phyloP scores from a whole-genome alignment of 2,888 invertebrate species.

The Ectobius pallidus region DNA sequence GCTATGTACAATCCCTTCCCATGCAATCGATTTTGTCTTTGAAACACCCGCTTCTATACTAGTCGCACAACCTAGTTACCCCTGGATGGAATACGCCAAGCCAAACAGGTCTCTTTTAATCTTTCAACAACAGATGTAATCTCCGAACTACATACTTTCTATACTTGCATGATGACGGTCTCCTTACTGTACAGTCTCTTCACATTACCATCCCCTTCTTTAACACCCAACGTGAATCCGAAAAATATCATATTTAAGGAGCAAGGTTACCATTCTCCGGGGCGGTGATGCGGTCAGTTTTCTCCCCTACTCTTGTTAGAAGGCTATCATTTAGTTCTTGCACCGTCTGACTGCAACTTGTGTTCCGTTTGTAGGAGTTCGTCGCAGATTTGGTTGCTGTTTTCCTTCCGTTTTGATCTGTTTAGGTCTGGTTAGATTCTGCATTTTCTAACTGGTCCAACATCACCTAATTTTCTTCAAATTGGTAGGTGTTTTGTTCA shows the following conservation, averaged over 20 bases:
- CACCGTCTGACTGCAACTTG: slow-evolving; percentile 67
- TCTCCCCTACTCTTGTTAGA: slow-evolving; percentile 14
- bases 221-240: not conserved
- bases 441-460: slow-evolving; percentile 43
- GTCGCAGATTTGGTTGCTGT: slow-evolving; percentile 56
- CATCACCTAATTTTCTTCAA: slow-evolving; percentile 44
- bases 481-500: slow-evolving; percentile 43
- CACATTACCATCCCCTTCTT: too few relatives aligned
- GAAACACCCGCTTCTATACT: slow-evolving; percentile 36
- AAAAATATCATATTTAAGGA: not conserved
- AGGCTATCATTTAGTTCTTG: slow-evolving; percentile 63
- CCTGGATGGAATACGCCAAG: slow-evolving; percentile 7
- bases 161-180: too few relatives aligned
- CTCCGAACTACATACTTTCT: not conserved
- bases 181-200: too few relatives aligned
- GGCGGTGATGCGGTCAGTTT: slow-evolving; percentile 33
- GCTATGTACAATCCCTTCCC: too few relatives aligned
- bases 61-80: slow-evolving; percentile 20
- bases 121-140: not conserved
- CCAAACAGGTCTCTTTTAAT: slow-evolving; percentile 20
- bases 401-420: slow-evolving; percentile 51
- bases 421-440: slow-evolving; percentile 45
- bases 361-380: slow-evolving; percentile 64
- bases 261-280: slow-evolving; percentile 32
- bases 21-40: slow-evolving; percentile 30